phyloP scores from a whole-genome alignment of 2,113 vertebrate species.

The Puffinus mauretanicus region DNA sequence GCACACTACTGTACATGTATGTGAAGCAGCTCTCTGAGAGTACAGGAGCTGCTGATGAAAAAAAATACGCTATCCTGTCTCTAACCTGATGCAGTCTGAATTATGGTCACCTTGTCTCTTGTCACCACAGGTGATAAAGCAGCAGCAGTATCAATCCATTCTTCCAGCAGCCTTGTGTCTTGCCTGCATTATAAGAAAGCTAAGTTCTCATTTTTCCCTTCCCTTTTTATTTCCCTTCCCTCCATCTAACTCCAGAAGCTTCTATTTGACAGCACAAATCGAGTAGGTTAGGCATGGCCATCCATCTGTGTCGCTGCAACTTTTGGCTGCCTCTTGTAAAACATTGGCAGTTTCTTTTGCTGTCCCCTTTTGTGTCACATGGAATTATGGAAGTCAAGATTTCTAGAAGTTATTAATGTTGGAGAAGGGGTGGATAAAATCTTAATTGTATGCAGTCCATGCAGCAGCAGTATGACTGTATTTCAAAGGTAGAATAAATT shows the following conservation, averaged over 20 bases:
- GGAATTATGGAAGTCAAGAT: not conserved
- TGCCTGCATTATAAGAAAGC: not conserved
- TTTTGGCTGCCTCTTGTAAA: not conserved
- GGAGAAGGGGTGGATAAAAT: not conserved
- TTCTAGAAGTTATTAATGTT: not conserved
- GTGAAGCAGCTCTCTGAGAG: not conserved
- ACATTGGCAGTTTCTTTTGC: not conserved
- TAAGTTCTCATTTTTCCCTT: not conserved
- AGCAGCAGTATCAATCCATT: constrained; percentile 3
- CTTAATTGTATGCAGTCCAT: not conserved
- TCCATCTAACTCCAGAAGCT: constrained; percentile 34
- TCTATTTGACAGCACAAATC: constrained; percentile 34
- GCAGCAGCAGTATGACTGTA: not conserved
- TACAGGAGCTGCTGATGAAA: not conserved
- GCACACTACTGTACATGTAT: not conserved
- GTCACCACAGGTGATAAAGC: constrained; percentile 4
- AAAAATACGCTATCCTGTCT: not conserved
- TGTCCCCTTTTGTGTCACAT: not conserved
- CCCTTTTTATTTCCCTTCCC: not conserved
- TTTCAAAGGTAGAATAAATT: constrained; percentile 47
- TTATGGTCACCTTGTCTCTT: not conserved
- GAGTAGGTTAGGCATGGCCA: not conserved
- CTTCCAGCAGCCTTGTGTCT: not conserved
- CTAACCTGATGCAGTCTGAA: not conserved
- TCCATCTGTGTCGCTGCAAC: not conserved